Evolutionary conservation across 2,888 invertebrate species (phyloP), one percentile per base, ranked within the genome.

Genomic region (Ganaspis brasiliensis): DNA sequence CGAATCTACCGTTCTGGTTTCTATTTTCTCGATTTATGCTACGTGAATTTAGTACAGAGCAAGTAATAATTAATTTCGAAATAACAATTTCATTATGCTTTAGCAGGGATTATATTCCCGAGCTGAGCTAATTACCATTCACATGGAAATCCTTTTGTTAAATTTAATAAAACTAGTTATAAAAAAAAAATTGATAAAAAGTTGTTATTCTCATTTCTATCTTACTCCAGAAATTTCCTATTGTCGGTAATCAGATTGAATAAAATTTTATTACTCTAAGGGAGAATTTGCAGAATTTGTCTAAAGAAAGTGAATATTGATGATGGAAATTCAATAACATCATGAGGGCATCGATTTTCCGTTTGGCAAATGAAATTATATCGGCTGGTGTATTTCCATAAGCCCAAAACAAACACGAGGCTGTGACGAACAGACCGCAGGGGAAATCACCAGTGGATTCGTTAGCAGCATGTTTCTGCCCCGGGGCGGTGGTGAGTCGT

Each of bases 401-500:
- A 89, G 85, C 85, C 86, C 75, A 84, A 85, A 85, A 85, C 85
- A 88, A 89, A 89, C 86, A 88, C 84, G 83, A 82, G 81, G 72
- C 79, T 61, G 78, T 75, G 78, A 85, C 80, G 82, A 81, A 74
- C 77, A 76, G 81, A 84, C 83, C 89, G 85, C 87, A 85, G 85
- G 89, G 89, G 87, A 89, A 89, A 89, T 88, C 88, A 89, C 77
- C 85, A 81, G 76, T 77, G 78, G 85, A 88, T 88, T 89, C 87
- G 87, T 87, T 87, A 86, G 85, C 75, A 78, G 74, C 73, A 75
- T 71, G 75, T 75, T 57, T 63, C 55, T 78, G 67, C 63, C 77
- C 75, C 67, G 78, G 56, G 72, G 70, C 75, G 77, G 77, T 79
- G 67, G 59, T 72, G 76, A 74, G 59, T 76, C 76, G 79, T 76